Evolutionary conservation across 2,888 invertebrate species (phyloP), one percentile per base, ranked within the genome.

Genomic region (Tupiocoris notatus): DNA sequence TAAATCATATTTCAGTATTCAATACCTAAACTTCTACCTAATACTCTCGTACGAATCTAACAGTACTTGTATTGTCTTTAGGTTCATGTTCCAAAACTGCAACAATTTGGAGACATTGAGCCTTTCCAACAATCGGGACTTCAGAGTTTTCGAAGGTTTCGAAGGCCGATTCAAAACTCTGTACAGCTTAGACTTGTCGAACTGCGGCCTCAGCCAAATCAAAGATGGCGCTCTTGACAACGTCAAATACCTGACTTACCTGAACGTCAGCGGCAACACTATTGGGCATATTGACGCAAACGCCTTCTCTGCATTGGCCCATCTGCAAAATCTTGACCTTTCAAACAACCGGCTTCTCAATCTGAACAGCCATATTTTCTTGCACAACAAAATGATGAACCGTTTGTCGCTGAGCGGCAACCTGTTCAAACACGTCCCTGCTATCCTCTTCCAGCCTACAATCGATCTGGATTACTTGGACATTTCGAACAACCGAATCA

Each of bases 321-420:
- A 89, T 80, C 84, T 94, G 1, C 88, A 88, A 23, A 88, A 90
- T 76, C 85, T 94, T 74, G 91, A 93, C 82, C 85, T 93, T 58
- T 90, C 92, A 39, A 87, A 90, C 81, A 94, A 94, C 82, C 83
- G 88, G 80, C 86, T 94, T 67, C 84, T 85, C 6, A 86, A 86
- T 20, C 83, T 93, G 39, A 88, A 90, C 63, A 84, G 86, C 7
- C 86, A 88, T 80, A 85, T 89, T 77, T 92, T 93, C 82, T 86
- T 86, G 80, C 88, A 89, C 78, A 92, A 91, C 80, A 86, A 85
- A 22, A 88, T 89, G 78, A 84, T 93, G 77, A 87, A 85, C 23
- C 89, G 87, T 83, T 84, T 93, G 12, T 90, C 88, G 82, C 86
- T 94, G 62, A 89, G 90, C 80, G 90, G 90, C 16, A 94, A 93